Conservation (phyloP, 1,140 invertebrate species). For the Oreohelix idahoensis region DNA sequence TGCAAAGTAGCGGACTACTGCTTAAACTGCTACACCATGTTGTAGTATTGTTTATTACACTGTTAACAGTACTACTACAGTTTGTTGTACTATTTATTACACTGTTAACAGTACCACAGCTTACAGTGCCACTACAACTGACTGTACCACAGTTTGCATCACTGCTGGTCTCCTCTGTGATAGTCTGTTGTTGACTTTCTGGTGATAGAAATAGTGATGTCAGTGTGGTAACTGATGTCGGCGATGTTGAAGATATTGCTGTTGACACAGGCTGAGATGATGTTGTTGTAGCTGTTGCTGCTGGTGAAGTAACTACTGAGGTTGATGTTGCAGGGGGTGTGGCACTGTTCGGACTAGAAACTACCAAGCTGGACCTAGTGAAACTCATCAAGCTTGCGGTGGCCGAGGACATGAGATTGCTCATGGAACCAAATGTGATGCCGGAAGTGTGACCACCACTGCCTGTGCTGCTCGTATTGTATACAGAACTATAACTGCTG, state of each 20-base stretch:
- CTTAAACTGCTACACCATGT: neutral
- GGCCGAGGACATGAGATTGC: conserved; percentile 8
- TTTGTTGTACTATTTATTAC: neutral
- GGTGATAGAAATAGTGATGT: neutral
- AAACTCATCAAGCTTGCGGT: neutral
- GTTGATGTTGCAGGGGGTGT: neutral
- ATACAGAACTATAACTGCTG: neutral
- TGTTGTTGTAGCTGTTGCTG: neutral
- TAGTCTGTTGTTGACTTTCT: neutral
- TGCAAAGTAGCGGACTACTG: neutral
- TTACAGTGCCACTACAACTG: neutral
- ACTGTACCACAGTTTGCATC: neutral
- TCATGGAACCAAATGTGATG: neutral
- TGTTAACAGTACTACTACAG: neutral
- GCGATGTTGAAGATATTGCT: neutral
- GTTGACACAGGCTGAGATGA: neutral
- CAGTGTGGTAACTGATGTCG: neutral
- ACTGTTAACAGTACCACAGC: neutral
- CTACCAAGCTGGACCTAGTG: neutral
- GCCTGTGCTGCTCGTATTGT: neutral
- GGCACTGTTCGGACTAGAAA: neutral
- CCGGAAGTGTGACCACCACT: neutral
- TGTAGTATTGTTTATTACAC: neutral
- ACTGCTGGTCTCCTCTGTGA: neutral
- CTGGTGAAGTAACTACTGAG: neutral